Evolutionary conservation across 2,797 vertebrate genomes (phyloP), one percentile per base, ranked within the genome.

Genomic region (Sternotherus odoratus): DNA sequence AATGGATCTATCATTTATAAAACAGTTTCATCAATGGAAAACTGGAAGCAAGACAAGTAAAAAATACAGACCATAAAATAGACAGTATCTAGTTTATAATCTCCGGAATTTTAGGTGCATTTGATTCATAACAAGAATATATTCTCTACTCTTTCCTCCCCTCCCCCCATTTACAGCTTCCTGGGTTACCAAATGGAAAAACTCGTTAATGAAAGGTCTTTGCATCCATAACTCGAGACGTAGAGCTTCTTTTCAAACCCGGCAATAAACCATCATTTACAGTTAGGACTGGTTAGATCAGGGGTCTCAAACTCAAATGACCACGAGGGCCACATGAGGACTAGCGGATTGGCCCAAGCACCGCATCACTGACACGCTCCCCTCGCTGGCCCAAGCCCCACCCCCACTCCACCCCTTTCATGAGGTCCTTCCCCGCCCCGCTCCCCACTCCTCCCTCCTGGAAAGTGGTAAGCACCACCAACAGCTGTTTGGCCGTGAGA

Each of bases 91-190:
- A 88, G 90, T 86, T 90, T 72, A 77, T 82, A 12, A 33, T 49
- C 28, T 83, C 90, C 83, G 69, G 30, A 46, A 84, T 54, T 50
- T 82, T 36, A 82, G 28, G 3, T 6, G 26, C 33, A n/a, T 79
- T 91, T 89, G 30, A 83, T 74, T 85, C 28, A 39, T 69, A 75
- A 50, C 49, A 79, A 48, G 84, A 75, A 92, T 46, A 77, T 77
- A 92, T 66, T 87, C 81, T 82, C 60, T 21, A 30, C 1, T 89
- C 23, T 9, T 9, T 33, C 43, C 43, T 79, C 50, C 84, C 33
- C 86, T 77, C 28, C 86, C 26, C 36, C 57, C 33, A 39, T 75
- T 83, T 94, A 87, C 90, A 89, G 80, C 94, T 95, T 92, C 80
- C 54, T 85, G n/a, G 63, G n/a, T 89, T 92, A 88, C 77, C 81